phyloP scores from a whole-genome alignment of 2,888 invertebrate genomes.

The Pristionchus mayeri region DNA sequence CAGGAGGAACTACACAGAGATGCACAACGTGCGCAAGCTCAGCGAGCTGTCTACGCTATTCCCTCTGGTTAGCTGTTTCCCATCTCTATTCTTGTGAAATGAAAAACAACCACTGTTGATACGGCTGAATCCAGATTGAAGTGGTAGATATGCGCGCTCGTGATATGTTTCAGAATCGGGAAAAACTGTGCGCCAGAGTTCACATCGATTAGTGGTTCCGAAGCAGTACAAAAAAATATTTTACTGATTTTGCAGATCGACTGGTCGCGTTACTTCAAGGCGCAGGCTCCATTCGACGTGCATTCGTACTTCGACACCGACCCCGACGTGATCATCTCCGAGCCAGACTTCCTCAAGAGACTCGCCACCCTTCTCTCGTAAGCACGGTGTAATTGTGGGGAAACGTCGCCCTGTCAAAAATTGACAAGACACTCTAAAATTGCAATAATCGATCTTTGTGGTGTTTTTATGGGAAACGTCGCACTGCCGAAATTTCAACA shows the following conservation, averaged over 20 bases:
- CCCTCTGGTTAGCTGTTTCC: conserved; percentile 69
- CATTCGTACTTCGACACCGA: conserved; percentile 72
- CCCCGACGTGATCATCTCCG: conserved; percentile 67
- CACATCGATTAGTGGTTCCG: too few species aligned
- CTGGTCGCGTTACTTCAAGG: conserved; percentile 73
- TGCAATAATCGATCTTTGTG: background rate
- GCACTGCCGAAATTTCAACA: conserved; percentile 20
- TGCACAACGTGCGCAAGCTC: conserved; percentile 70
- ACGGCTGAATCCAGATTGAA: background rate
- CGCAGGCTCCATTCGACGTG: conserved; percentile 72
- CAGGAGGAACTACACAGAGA: conserved; percentile 61
- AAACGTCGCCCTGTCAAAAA: conserved; percentile 41
- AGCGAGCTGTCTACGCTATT: conserved; percentile 65
- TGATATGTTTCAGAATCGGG: too few species aligned
- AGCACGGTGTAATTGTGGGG: background rate
- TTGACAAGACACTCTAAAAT: background rate
- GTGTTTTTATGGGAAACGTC: background rate
- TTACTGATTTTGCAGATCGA: conserved; percentile 65
- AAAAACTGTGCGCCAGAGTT: too few species aligned
- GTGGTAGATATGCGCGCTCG: too few species aligned
- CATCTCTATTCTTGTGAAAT: background rate
- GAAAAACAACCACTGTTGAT: background rate
- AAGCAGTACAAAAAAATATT: background rate
- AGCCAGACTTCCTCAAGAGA: conserved; percentile 58
- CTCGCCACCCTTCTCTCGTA: conserved; percentile 35